A percentile compares a stretch with the other conserved stretches of the same genome.
phyloP scores from a whole-genome alignment of 2,113 vertebrate genomes.

The Chaenogobius annularis region DNA sequence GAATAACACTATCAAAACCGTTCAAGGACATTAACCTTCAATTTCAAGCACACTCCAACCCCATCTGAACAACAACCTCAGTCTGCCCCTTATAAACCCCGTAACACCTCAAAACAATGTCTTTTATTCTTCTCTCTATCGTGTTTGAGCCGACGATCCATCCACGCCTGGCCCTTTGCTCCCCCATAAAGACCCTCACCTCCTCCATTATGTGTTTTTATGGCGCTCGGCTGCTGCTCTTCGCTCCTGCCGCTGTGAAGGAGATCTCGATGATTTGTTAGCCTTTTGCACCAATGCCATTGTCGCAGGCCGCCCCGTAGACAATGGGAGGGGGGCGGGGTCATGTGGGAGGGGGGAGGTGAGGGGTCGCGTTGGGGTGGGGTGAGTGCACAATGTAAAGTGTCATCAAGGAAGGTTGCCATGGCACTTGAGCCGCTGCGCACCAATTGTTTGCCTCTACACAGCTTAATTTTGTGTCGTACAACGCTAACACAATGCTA shows the following conservation, averaged over 20 bases:
- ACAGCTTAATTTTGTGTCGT: conserved; percentile 10
- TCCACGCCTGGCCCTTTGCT: background rate
- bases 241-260: conserved; percentile 5
- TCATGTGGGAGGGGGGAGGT: conserved; percentile 27
- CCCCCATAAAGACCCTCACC: conserved; percentile 18
- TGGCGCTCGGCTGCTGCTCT: conserved; percentile 23
- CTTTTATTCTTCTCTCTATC: background rate
- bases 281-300: conserved; percentile 54
- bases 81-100: background rate
- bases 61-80: background rate
- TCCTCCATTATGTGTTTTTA: conserved; percentile 35
- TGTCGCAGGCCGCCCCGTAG: conserved; percentile 12
- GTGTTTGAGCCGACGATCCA: background rate
- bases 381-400: conserved; percentile 47
- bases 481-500: conserved; percentile 10
- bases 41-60: background rate
- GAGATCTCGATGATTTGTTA: conserved; percentile 61
- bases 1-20: too few relatives aligned
- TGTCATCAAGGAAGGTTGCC: conserved; percentile 48
- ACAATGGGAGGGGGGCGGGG: conserved; percentile 52
- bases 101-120: background rate
- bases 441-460: conserved; percentile 51
- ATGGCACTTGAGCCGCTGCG: conserved; percentile 40
- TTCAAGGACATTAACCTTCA: too few relatives aligned
- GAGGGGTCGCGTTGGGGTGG: conserved; percentile 25